Evolutionary conservation across 2,888 invertebrate genomes (phyloP).

Genomic region (Drosophila macrospina): DNA sequence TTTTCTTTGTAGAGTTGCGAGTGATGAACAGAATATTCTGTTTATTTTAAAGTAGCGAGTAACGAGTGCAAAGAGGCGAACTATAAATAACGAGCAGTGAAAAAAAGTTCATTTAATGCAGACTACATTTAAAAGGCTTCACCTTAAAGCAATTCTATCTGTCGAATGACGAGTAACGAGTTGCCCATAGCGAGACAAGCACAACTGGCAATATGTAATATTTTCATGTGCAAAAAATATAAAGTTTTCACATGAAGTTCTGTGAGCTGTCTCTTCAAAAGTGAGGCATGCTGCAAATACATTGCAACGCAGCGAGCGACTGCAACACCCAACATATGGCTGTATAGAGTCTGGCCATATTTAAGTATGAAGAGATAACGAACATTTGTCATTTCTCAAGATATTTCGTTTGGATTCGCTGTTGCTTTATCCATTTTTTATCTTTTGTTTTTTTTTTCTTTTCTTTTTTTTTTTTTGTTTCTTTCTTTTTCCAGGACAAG

Average conservation of each 20-base stretch:
- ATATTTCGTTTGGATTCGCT: conserved; percentile 44
- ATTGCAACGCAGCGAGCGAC: not conserved
- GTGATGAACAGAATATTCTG: no score
- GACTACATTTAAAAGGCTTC: no score
- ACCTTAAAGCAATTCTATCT: no score
- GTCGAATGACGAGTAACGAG: not conserved
- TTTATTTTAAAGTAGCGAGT: not conserved
- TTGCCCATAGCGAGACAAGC: not conserved
- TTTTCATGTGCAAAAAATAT: not conserved
- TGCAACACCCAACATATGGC: conserved; percentile 37
- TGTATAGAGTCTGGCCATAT: conserved; percentile 22
- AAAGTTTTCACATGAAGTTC: not conserved
- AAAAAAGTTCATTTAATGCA: not conserved
- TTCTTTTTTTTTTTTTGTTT: not conserved
- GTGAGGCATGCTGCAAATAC: not conserved
- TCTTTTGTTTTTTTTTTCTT: no score
- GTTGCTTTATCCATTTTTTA: conserved; percentile 11
- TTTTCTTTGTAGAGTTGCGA: no score
- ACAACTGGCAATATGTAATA: no score
- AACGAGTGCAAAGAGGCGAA: no score
- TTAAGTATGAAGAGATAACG: conserved; percentile 31
- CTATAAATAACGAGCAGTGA: not conserved
- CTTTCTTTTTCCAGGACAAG: conserved; percentile 52
- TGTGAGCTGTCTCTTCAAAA: not conserved
- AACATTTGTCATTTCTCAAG: conserved; percentile 67